Base-by-base conservation (phyloP, 2,797 vertebrate genomes). In the Syngnathus acus region DNA sequence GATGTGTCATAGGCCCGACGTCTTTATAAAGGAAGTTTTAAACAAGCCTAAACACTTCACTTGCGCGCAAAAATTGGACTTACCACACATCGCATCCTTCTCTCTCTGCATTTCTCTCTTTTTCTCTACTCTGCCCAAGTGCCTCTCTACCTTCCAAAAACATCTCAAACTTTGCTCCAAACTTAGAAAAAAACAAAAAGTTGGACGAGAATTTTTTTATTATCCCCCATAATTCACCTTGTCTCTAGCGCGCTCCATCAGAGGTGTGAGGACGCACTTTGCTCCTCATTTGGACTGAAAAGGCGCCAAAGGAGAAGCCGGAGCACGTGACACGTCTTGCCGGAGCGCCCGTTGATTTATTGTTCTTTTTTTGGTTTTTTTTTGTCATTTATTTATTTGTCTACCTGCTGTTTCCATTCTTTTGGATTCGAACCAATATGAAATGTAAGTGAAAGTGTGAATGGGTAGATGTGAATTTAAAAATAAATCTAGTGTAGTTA, bases 21-120 rank as follows among this genome's bases (percentile, higher is more conserved):
- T 92, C 92, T 93, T 92, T 93, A 93, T 93, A 93, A 93, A 92
- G 91, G 89, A 91, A 91, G 90, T 92, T 92, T 92, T 92, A 92
- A 93, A 93, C 92, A 93, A 92, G 92, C 91, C 92, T 92, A 92
- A 93, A 93, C 92, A 92, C 89, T 93, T 91, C 91, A 92, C 91
- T 89, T 86, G 89, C 90, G 54, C 90, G 90, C 90, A 92, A 91
- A 89, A 90, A 89, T 92, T 89, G 89, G 88, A 91, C 91, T 88
- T 88, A 90, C 73, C 82, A 87, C 88, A 88, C 89, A 45, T 90
- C 87, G 87, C 90, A 90, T 91, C 89, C 83, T 87, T 57, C 64
- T 43, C 88, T 88, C 87, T 88, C 81, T 85, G 75, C 77, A 84
- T 47, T 70, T 68, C 87, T 80, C 78, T 80, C 45, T 69, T 39